phyloP scores from a whole-genome alignment of 2,113 vertebrate species.

The Forbesichthys agassizii region DNA sequence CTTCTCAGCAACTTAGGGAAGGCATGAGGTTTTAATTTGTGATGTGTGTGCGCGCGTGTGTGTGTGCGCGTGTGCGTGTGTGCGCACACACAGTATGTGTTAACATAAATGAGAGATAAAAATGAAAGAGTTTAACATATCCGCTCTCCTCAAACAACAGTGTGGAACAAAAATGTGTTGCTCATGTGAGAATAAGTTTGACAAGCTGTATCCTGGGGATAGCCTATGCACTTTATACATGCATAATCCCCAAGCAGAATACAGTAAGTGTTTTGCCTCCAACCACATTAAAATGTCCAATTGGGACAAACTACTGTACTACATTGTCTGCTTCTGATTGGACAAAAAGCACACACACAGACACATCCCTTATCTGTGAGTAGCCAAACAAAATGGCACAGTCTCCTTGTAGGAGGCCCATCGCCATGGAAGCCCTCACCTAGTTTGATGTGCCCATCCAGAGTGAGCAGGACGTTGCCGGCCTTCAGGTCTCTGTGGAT shows the following conservation, averaged over 20 bases:
- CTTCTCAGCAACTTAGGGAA: neutral
- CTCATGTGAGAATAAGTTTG: slow-evolving; percentile 8
- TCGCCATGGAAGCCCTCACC: slow-evolving; percentile 75
- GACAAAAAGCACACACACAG: too few species aligned
- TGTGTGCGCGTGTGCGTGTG: slow-evolving; percentile 5
- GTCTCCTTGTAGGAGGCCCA: too few species aligned
- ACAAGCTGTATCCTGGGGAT: neutral
- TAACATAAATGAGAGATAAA: slow-evolving; percentile 9
- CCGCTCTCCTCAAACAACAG: slow-evolving; percentile 16
- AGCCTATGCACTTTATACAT: neutral
- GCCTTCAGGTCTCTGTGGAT: slow-evolving; percentile 98
- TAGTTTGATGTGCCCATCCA: slow-evolving; percentile 92
- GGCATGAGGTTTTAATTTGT: neutral
- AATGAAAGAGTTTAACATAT: neutral
- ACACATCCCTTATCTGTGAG: too few species aligned
- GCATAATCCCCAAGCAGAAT: too few species aligned
- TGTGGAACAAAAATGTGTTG: slow-evolving; percentile 6
- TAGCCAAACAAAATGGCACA: too few species aligned
- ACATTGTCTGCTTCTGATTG: too few species aligned
- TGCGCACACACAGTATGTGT: neutral
- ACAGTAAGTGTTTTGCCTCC: too few species aligned
- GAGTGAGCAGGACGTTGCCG: slow-evolving; percentile 91
- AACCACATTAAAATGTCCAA: too few species aligned
- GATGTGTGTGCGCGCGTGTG: neutral
- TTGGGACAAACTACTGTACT: too few species aligned